Base-by-base conservation (phyloP, 2,797 vertebrate species). In the Coranthus polyacanthus region DNA sequence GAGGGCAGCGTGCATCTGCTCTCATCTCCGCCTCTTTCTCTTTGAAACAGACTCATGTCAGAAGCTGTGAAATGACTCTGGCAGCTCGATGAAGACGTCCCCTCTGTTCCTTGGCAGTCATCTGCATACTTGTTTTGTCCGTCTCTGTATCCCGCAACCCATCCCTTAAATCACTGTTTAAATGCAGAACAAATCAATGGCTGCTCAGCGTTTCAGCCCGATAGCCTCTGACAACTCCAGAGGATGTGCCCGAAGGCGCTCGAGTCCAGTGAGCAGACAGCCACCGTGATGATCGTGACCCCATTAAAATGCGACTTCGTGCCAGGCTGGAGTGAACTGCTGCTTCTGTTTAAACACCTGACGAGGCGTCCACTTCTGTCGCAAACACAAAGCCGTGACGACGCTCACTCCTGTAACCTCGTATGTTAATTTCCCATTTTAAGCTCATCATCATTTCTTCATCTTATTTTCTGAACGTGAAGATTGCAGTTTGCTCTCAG, bases 1-100 rank as follows among this genome's bases (percentile, higher is more conserved):
- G 92, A 89, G 84, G 87, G 88, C 92, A 91, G 83, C 85, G 62
- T 84, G 74, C 47, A 44, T 59, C 68, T 50, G 18, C 57, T 22
- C 37, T 55, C 22, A 1, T 26, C 8, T 43, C 29, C 36, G 18
- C 22, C 11, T 26, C n/a, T 16, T 38, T 24, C 10, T 34, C 59
- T 60, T 65, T 47, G 44, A 66, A 47, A 72, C 68, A 64, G 36
- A 66, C 52, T 61, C n/a, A 29, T 77, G 60, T 68, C 70, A n/a
- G 36, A 65, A 61, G 60, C 85, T 63, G 58, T 85, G 75, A 88
- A 86, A 90, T 89, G n/a, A 46, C 56, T 80, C 66, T 83, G 83
- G 85, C 80, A 42, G 55, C 71, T 78, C 75, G 76, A 90, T 86
- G 74, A 87, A 91, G 82, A 86, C 75, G 63, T 81, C 62, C 56